Percentiles rank a stretch among this genome's conserved stretches.
Conservation (phyloP, 2,113 vertebrate genomes). For the Eptatretus burgeri region DNA sequence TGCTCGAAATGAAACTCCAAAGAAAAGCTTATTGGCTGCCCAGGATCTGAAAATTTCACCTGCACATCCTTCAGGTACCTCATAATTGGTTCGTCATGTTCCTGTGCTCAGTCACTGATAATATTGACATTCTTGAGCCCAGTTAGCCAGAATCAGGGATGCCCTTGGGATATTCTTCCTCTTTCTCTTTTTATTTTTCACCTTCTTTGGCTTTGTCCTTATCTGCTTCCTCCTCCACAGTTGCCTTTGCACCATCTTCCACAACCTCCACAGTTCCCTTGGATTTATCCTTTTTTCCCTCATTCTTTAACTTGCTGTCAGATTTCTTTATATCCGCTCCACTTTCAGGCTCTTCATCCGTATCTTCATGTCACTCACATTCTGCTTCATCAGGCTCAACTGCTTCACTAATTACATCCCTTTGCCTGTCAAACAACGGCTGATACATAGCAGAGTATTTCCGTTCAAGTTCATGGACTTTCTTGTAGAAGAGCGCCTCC, state of each 20-base stretch:
- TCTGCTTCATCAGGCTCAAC: slow-evolving; percentile 70
- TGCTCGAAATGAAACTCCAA: slow-evolving; percentile 88
- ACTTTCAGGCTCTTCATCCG: slow-evolving; percentile 30
- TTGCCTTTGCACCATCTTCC: slow-evolving; percentile 21
- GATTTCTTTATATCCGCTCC: no score
- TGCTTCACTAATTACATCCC: slow-evolving; percentile 40
- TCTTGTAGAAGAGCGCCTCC: slow-evolving; percentile 90
- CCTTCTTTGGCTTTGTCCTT: slow-evolving; percentile 42
- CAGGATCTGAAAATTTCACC: slow-evolving; percentile 75
- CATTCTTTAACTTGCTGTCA: no score
- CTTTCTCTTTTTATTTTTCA: slow-evolving; percentile 18
- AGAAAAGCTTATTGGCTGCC: slow-evolving; percentile 74
- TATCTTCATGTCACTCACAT: slow-evolving; percentile 65
- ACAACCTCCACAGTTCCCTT: no score
- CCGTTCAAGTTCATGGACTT: slow-evolving; percentile 75
- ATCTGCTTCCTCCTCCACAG: slow-evolving; percentile 45
- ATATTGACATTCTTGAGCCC: slow-evolving; percentile 89
- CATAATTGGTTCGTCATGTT: slow-evolving; percentile 77
- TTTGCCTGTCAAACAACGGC: slow-evolving; percentile 76
- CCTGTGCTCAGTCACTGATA: slow-evolving; percentile 80
- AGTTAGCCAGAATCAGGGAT: slow-evolving; percentile 95
- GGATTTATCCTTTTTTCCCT: no score
- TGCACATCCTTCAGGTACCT: slow-evolving; percentile 83
- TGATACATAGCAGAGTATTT: slow-evolving; percentile 73
- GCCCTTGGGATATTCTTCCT: slow-evolving; percentile 31